Evolutionary conservation across 2,888 invertebrate species (phyloP).

Genomic region (Leucophenga montana): DNA sequence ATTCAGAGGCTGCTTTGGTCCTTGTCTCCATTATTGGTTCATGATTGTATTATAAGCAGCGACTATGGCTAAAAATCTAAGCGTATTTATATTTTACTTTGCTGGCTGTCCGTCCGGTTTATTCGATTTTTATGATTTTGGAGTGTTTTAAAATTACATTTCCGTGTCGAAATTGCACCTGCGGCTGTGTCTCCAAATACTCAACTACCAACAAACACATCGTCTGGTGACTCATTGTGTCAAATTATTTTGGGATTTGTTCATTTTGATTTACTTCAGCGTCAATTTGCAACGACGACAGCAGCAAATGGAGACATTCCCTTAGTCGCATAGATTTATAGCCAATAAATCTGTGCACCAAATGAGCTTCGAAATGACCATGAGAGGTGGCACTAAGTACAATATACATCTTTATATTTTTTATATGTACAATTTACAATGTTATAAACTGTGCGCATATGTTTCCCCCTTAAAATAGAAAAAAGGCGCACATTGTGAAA

Average conservation of each 20-base stretch:
- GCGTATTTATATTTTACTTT: constrained; percentile 46
- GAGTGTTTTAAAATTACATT: constrained; percentile 66
- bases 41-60: constrained; percentile 53
- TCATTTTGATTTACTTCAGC: constrained; percentile 49
- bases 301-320: constrained; percentile 1
- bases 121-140: constrained; percentile 22
- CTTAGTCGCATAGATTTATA: constrained; percentile 66
- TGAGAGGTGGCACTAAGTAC: not conserved
- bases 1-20: not conserved
- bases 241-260: constrained; percentile 67
- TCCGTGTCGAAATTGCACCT: constrained; percentile 62
- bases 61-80: not conserved
- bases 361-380: constrained; percentile 53
- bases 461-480: constrained; percentile 42
- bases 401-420: too few relatives aligned
- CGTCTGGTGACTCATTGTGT: constrained; percentile 65
- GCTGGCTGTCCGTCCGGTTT: constrained; percentile 46
- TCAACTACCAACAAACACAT: not conserved
- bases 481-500: not conserved
- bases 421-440: constrained; percentile 50
- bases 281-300: not conserved
- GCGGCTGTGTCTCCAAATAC: constrained; percentile 39
- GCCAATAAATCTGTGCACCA: constrained; percentile 67
- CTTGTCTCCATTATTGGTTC: constrained; percentile 53
- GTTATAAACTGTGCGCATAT: constrained; percentile 65